phyloP scores from a whole-genome alignment of 2,888 invertebrate genomes.

The Nysson spinosus region DNA sequence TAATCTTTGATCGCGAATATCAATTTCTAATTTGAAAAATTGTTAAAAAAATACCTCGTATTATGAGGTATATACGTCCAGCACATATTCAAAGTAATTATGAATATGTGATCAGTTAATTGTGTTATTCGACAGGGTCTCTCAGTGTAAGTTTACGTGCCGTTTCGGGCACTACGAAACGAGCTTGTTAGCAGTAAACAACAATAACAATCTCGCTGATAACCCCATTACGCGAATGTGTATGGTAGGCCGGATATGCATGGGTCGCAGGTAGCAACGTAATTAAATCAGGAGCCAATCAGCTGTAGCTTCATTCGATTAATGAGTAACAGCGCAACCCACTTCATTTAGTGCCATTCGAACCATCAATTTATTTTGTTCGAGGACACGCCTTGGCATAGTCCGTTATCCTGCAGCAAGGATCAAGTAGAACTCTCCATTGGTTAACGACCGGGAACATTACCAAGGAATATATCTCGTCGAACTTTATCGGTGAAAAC shows the following conservation, averaged over 20 bases:
- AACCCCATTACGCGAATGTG: slow-evolving; percentile 62
- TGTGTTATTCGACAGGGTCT: slow-evolving; percentile 36
- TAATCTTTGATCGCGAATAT: too few species aligned
- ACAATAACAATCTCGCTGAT: slow-evolving; percentile 71
- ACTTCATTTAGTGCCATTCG: slow-evolving; percentile 50
- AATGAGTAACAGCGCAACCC: slow-evolving; percentile 58
- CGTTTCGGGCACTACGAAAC: slow-evolving; percentile 33
- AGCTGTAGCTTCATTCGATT: slow-evolving; percentile 67
- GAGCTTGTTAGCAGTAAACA: slow-evolving; percentile 71
- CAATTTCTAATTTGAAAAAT: too few species aligned
- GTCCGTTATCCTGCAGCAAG: too few species aligned
- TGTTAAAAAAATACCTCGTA: too few species aligned
- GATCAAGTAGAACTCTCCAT: too few species aligned
- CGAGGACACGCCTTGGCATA: neutral
- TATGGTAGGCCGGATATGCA: slow-evolving; percentile 30
- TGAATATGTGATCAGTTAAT: slow-evolving; percentile 48
- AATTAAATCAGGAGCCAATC: slow-evolving; percentile 72
- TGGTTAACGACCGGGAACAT: too few species aligned
- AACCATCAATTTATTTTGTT: slow-evolving; percentile 52
- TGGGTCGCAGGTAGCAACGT: slow-evolving; percentile 54
- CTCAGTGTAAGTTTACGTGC: slow-evolving; percentile 14
- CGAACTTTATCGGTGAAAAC: too few species aligned
- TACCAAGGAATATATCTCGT: too few species aligned
- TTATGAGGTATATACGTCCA: too few species aligned
- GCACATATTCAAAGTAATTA: slow-evolving; percentile 36